Conservation (phyloP, 2,113 vertebrate genomes). For the Psophia crepitans region DNA sequence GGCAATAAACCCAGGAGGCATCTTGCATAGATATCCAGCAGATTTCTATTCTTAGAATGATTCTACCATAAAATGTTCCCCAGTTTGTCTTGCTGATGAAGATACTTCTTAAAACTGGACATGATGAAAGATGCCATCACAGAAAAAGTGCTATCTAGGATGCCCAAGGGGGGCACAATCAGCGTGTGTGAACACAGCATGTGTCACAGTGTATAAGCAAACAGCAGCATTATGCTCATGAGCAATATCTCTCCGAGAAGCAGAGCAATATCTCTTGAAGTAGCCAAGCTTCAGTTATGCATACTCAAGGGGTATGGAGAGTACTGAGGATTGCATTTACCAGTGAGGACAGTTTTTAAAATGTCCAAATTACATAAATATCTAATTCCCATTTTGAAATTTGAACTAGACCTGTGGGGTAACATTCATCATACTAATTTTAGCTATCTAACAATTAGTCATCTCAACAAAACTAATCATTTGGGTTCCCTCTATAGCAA, state of each 20-base stretch:
- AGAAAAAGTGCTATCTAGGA: background rate
- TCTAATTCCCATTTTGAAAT: background rate
- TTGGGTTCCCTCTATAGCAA: background rate
- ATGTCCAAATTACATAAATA: background rate
- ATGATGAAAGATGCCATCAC: conserved; percentile 28
- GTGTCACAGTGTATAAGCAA: conserved; percentile 37
- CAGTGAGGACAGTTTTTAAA: background rate
- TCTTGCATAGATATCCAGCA: background rate
- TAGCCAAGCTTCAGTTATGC: background rate
- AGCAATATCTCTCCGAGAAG: background rate
- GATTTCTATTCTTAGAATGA: conserved; percentile 32
- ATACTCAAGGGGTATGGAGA: background rate
- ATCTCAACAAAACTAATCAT: background rate
- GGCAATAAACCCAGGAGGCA: background rate
- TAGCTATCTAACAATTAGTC: background rate
- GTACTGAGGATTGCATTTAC: background rate
- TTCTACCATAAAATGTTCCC: background rate
- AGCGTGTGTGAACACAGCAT: conserved; percentile 2
- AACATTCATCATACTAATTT: background rate
- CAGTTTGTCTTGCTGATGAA: conserved; percentile 27
- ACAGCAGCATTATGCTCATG: conserved; percentile 13
- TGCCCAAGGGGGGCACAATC: conserved; percentile 13
- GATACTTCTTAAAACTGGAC: background rate
- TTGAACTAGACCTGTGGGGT: background rate
- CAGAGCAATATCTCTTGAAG: background rate